Evolutionary conservation across 2,113 vertebrate species (phyloP).

Genomic region (Felis chaus): DNA sequence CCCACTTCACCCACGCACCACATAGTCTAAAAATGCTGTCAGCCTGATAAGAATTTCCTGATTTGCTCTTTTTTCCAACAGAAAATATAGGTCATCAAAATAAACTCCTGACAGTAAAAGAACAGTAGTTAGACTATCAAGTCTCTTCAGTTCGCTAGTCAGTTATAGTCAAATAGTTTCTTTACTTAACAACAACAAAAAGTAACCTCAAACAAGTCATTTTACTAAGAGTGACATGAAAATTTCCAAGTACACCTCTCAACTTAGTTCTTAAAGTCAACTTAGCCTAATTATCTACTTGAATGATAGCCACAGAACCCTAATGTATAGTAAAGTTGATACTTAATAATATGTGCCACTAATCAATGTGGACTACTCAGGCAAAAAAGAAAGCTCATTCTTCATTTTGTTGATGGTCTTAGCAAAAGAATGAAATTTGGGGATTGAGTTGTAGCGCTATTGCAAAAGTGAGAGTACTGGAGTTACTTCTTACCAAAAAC

Average conservation of each 20-base stretch:
- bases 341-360: background rate
- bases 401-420: background rate
- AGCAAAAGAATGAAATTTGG: constrained; percentile 31
- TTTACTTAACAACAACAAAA: background rate
- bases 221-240: constrained; percentile 20
- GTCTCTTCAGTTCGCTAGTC: background rate
- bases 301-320: background rate
- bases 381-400: background rate
- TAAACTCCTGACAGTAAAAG: constrained; percentile 62
- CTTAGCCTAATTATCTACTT: background rate
- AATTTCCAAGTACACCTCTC: background rate
- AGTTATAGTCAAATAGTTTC: background rate
- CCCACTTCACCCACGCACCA: constrained; percentile 88
- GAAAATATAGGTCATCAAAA: constrained; percentile 81
- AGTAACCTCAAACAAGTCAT: background rate
- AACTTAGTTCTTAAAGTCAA: background rate
- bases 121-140: background rate
- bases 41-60: constrained; percentile 88
- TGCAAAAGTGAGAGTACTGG: background rate
- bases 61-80: constrained; percentile 75
- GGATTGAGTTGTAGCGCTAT: background rate
- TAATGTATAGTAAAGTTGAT: background rate
- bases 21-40: constrained; percentile 89
- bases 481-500: background rate
- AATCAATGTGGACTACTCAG: background rate